phyloP scores from a whole-genome alignment of 1,140 invertebrate species.

The Phthorimaea operculella region DNA sequence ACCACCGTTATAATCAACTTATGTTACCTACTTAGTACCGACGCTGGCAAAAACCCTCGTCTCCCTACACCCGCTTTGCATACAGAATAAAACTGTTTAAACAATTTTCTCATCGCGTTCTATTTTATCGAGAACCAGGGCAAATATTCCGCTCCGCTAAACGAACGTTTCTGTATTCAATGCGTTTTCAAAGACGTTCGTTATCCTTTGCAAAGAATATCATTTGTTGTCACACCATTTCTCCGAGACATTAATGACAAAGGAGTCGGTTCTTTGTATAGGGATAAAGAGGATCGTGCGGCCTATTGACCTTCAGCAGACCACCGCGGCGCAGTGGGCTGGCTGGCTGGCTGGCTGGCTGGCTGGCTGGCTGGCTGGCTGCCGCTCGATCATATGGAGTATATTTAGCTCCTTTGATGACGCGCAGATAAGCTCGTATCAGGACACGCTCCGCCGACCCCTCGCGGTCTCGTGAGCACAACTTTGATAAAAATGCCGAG shows the following conservation, averaged over 20 bases:
- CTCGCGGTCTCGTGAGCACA: constrained; percentile 3
- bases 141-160: too few species aligned
- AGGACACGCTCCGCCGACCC: constrained; percentile 15
- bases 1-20: constrained; percentile 5
- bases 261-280: not conserved
- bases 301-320: constrained; percentile 3
- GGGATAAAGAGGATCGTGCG: not conserved
- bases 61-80: too few species aligned
- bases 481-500: too few species aligned
- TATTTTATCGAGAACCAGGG: too few species aligned
- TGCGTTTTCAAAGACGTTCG: too few species aligned
- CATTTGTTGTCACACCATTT: not conserved
- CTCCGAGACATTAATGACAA: not conserved
- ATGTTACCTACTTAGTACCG: not conserved
- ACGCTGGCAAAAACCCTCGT: too few species aligned
- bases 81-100: too few species aligned
- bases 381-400: constrained; percentile 20
- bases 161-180: too few species aligned
- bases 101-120: too few species aligned
- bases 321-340: not conserved
- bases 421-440: constrained; percentile 27
- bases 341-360: too few species aligned
- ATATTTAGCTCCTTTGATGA: constrained; percentile 32
- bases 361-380: not conserved
- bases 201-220: not conserved